A percentile compares a stretch with the other conserved stretches of the same genome.
phyloP scores from a whole-genome alignment of 2,888 invertebrate genomes.

The Hypomecis punctinalis region DNA sequence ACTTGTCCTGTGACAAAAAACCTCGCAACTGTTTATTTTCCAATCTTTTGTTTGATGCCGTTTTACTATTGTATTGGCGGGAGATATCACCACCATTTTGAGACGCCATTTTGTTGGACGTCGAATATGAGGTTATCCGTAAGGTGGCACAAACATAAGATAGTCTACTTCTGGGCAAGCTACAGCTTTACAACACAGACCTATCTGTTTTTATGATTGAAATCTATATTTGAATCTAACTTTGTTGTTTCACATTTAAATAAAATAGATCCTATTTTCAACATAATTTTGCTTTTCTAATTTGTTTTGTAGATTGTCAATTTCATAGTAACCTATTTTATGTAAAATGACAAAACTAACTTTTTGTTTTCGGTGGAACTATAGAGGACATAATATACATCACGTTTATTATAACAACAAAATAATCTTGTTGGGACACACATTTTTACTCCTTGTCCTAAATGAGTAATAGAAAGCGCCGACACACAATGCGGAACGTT shows the following conservation, averaged over 20 bases:
- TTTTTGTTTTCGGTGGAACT: too few relatives aligned
- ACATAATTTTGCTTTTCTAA: too few relatives aligned
- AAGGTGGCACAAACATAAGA: constrained; percentile 83
- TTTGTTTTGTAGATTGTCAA: too few relatives aligned
- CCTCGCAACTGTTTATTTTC: constrained; percentile 74
- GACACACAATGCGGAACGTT: neutral
- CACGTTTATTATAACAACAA: too few relatives aligned
- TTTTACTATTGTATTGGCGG: constrained; percentile 60
- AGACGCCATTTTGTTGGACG: constrained; percentile 16
- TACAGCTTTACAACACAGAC: constrained; percentile 62
- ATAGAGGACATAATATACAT: too few relatives aligned
- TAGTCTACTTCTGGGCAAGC: constrained; percentile 80
- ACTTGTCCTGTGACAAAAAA: constrained; percentile 51
- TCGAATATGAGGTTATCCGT: constrained; percentile 14
- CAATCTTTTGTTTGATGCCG: constrained; percentile 83
- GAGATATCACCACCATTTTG: constrained; percentile 70
- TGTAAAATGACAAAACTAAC: too few relatives aligned
- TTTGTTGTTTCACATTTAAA: too few relatives aligned
- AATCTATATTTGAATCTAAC: neutral
- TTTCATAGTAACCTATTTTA: too few relatives aligned
- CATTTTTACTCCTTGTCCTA: neutral
- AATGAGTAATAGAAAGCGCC: neutral
- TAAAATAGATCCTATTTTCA: too few relatives aligned
- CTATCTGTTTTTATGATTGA: neutral
- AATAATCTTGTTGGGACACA: neutral